A percentile compares a stretch with the other conserved stretches of the same genome.
These are phyloP conservation scores for Deilephila elpenor DNA, from an alignment of 2,888 invertebrate genomes.

Conservation along the genomic window DNA sequence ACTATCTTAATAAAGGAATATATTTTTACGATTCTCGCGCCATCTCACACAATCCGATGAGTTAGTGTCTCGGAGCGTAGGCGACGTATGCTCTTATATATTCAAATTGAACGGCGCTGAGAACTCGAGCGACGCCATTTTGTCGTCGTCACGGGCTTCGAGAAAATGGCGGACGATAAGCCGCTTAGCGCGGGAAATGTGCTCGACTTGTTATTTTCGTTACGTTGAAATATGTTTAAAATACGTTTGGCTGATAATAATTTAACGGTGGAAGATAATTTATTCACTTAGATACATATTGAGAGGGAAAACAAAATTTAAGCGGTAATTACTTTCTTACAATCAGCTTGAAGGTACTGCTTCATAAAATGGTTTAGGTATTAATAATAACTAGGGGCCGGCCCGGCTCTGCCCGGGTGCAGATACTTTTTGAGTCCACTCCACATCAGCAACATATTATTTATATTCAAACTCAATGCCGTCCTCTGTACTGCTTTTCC, in stretches of 20 bases:
- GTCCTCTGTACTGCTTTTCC: too few species aligned
- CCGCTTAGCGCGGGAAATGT: slow-evolving; percentile 64
- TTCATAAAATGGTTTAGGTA: not conserved
- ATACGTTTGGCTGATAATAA: slow-evolving; percentile 44
- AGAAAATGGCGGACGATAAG: slow-evolving; percentile 74
- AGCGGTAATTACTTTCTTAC: not conserved
- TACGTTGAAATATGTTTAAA: slow-evolving; percentile 56
- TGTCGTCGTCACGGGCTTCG: slow-evolving; percentile 68
- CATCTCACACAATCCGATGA: slow-evolving; percentile 83
- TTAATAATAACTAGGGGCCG: not conserved
- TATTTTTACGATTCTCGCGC: slow-evolving; percentile 81
- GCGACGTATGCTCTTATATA: slow-evolving; percentile 84
- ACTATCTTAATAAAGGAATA: slow-evolving; percentile 69
- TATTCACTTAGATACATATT: slow-evolving; percentile 26
- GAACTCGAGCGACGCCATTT: slow-evolving; percentile 76
- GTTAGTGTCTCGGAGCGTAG: slow-evolving; percentile 78
- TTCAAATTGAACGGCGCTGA: slow-evolving; percentile 79
- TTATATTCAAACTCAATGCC: too few species aligned
- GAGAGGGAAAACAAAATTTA: slow-evolving; percentile 1
- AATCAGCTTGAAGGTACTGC: not conserved
- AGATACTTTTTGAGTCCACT: too few species aligned
- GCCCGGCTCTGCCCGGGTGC: too few species aligned
- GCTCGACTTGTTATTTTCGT: slow-evolving; percentile 57
- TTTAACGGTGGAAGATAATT: slow-evolving; percentile 30
- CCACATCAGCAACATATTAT: too few species aligned